Conservation (phyloP, 2,113 vertebrate species). For the Gasterosteus aculeatus region DNA sequence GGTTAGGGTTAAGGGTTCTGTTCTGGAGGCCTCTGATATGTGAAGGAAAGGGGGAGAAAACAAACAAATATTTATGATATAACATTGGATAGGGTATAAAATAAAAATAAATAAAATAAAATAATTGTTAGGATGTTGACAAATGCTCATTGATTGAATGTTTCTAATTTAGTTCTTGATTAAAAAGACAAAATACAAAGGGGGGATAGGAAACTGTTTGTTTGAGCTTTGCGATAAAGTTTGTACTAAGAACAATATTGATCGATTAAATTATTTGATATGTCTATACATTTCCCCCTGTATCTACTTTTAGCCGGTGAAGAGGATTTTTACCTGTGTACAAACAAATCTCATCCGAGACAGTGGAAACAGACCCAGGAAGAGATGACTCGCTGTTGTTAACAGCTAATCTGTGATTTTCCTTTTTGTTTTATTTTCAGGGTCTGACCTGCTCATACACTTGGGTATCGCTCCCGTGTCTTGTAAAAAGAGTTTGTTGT, state of each 20-base stretch:
- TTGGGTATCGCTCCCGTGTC: background rate
- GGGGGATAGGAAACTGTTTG: background rate
- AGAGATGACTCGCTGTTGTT: conserved; percentile 2
- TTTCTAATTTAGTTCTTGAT: background rate
- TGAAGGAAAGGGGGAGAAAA: background rate
- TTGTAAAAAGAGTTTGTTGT: background rate
- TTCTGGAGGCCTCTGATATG: background rate
- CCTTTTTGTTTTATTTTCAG: background rate
- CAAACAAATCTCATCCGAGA: conserved; percentile 25
- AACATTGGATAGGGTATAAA: background rate
- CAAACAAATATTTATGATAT: background rate
- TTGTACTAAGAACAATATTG: background rate
- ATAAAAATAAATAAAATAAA: background rate
- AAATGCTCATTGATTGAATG: background rate
- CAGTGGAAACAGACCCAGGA: conserved; percentile 35
- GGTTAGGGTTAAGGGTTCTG: too few species aligned
- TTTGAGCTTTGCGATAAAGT: background rate
- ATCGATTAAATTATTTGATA: background rate
- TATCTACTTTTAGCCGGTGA: background rate
- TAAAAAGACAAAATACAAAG: background rate
- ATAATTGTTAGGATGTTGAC: background rate
- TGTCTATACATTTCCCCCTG: background rate
- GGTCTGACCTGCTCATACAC: background rate
- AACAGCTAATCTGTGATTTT: too few species aligned
- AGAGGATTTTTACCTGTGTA: conserved; percentile 31